phyloP scores from a whole-genome alignment of 2,797 vertebrate genomes.

The Phrynocephalus vlangalii region DNA sequence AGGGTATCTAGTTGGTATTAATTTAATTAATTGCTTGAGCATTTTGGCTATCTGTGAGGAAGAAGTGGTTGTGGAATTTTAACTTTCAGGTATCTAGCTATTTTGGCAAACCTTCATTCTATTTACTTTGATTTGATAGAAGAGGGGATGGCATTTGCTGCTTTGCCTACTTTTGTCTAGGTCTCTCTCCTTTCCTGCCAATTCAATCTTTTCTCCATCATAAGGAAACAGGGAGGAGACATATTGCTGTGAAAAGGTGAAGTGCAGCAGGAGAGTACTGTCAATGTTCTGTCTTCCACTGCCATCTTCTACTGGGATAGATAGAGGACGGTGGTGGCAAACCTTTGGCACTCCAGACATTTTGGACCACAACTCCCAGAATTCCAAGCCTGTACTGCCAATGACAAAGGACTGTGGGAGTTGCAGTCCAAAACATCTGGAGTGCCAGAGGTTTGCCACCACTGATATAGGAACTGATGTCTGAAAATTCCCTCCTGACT shows the following conservation, averaged over 20 bases:
- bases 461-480: neutral
- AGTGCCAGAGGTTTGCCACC: too few species aligned
- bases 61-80: neutral
- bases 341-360: too few species aligned
- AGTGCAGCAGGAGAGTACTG: neutral
- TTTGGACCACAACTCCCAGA: too few species aligned
- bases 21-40: neutral
- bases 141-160: too few species aligned
- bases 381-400: too few species aligned
- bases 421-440: too few species aligned
- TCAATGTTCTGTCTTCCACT: neutral
- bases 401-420: too few species aligned
- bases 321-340: too few species aligned
- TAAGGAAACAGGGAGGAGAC: neutral
- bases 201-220: neutral
- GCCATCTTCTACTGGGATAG: neutral
- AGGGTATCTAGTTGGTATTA: neutral
- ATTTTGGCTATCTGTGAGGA: neutral
- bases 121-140: neutral
- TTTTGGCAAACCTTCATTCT: neutral
- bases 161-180: neutral
- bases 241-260: neutral
- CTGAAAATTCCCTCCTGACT: too few species aligned
- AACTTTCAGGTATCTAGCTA: neutral
- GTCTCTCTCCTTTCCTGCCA: neutral